phyloP scores from a whole-genome alignment of 2,888 invertebrate genomes.

The Athalia rosae region DNA sequence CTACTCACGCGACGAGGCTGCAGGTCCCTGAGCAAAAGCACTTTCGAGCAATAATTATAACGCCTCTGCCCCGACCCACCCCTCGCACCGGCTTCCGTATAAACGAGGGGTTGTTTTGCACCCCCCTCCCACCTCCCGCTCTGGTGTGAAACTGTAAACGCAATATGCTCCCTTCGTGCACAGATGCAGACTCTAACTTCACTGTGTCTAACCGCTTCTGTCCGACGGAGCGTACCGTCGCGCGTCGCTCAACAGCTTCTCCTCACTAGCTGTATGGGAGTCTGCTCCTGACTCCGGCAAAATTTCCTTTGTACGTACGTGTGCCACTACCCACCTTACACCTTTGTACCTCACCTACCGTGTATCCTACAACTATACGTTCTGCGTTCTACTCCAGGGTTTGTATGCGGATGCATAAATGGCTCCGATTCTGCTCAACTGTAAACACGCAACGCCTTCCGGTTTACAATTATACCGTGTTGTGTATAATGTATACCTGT shows the following conservation, averaged over 20 bases:
- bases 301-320: conserved; percentile 23
- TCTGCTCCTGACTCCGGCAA: conserved; percentile 34
- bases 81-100: conserved; percentile 14
- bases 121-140: conserved; percentile 58
- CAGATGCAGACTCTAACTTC: conserved; percentile 44
- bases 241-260: conserved; percentile 33
- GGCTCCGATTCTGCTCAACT: conserved; percentile 24
- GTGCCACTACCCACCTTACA: not conserved
- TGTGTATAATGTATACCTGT: too few relatives aligned
- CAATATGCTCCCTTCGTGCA: conserved; percentile 62
- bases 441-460: conserved; percentile 15
- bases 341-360: not conserved
- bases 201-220: conserved; percentile 41
- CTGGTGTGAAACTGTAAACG: conserved; percentile 61
- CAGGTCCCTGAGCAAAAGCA: conserved; percentile 33
- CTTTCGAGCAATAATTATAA: conserved; percentile 42
- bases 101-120: conserved; percentile 65
- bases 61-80: not conserved
- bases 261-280: not conserved
- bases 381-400: too few relatives aligned
- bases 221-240: conserved; percentile 40
- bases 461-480: not conserved
- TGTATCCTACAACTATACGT: not conserved
- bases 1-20: conserved; percentile 20
- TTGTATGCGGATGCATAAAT: not conserved